Evolutionary conservation across 2,113 vertebrate genomes (phyloP), one percentile per base, ranked within the genome.

Genomic region (Emydura subglobosa): DNA sequence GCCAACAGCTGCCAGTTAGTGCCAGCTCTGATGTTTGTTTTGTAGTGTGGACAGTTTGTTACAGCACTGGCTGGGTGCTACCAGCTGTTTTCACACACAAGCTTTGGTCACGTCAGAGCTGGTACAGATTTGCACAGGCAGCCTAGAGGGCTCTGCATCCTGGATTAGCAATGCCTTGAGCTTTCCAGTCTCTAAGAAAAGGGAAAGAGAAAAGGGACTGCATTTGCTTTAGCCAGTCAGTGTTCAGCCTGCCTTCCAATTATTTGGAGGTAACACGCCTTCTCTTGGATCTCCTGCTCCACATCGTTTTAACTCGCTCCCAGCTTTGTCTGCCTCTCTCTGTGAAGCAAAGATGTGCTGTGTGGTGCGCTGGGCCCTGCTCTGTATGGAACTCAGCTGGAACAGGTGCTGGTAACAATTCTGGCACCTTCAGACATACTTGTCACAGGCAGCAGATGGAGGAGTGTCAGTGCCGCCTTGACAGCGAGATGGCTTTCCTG

Each of bases 161-260:
- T 1, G 55, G 22, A 72, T 34, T 59, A 49, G 39, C 34, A 82
- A 39, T 74, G 22, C 22, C 50, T 22, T 61, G 83, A 89, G 47
- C 34, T 85, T 65, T 82, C 29, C 51, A 49, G 31, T 14, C 29
- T 74, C 4, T 12, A 39, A 76, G 1, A 57, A 55, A 21, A 65
- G 10, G 2, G 19, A 21, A 13, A 9, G 6, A 3, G 0, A 1
- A 31, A 39, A 3, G 39, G 13, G 22, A 13, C 10, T 53, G 88
- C 1, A 0, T 27, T 74, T 59, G 50, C 12, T 12, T 21, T 55
- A 74, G 79, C 59, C 76, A 65, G 9, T 39, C 68, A 24, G 34
- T 42, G 34, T 74, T 19, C 68, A 74, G 10, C 19, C 4, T 74
- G 19, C 39, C 19, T 74, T n/a, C n/a, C 31, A 72, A 21, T 76